Base-by-base conservation (phyloP, 2,888 invertebrate species). In the Acleris literana region DNA sequence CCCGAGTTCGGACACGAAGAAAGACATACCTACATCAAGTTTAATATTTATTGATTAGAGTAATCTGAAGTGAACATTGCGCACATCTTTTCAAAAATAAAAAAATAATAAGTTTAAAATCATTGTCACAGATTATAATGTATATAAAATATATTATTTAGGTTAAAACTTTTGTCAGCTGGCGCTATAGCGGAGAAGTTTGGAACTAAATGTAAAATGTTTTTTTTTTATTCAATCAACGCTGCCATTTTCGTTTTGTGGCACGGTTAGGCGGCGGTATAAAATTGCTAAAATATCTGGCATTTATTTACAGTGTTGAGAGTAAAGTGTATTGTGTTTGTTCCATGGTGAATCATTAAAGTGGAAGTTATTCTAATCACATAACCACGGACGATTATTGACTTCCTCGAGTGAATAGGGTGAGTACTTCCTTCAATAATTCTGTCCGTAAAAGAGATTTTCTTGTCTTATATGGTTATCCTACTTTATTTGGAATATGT, bases 181-280 rank as follows among this genome's bases (percentile, higher is more conserved):
- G 25, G 57, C 69, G 64, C 64, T 68, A 64, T 68, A 57, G 70
- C 66, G 72, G 63, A 49, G 44, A 39, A 57, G 63, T 71, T 58
- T 49, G 62, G 66, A 71, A 74, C 70, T 72, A 70, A 17, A 25
- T 72, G 69, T 39, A 17, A 29, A 70, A 63, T 69, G 62, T 71
- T 39, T 60, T 68, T 59, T 68, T 64, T 64, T 62, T 64, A 44
- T 33, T 33, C 33, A 63, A 83, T 82, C 82, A 82, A 83, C 88
- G 92, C 92, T 92, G 92, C 92, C 92, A 92, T 92, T 92, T 92
- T 92, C 92, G 90, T 91, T 92, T 91, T 92, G 90, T 90, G 90
- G 86, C 90, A 92, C 87, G 85, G 86, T 81, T 83, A 85, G 74
- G 88, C 87, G 88, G 92, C 83, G 82, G 87, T 60, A 55, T 82